Conservation (phyloP, 2,888 invertebrate species). For the Hydropsyche betteni region DNA sequence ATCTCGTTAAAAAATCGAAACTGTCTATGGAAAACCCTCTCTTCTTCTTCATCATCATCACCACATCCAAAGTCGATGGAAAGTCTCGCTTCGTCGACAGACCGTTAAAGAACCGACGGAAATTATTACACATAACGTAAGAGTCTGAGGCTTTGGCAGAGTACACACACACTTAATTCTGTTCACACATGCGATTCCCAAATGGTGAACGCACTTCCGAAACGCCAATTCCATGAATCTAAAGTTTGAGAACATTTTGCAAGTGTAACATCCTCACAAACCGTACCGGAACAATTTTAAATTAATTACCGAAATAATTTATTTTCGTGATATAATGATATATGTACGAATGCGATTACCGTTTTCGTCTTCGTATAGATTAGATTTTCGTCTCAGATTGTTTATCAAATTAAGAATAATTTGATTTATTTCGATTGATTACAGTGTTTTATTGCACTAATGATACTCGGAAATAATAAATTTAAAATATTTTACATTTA, state of each 20-base stretch:
- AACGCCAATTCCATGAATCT: neutral
- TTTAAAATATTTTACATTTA: too few species aligned
- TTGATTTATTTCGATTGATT: too few species aligned
- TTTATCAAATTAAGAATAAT: too few species aligned
- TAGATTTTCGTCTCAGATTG: neutral
- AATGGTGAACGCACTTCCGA: neutral
- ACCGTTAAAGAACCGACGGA: conserved; percentile 37
- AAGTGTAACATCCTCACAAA: conserved; percentile 16
- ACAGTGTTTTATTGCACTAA: too few species aligned
- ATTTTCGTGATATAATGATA: neutral
- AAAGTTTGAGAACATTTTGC: neutral
- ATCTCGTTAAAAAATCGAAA: too few species aligned
- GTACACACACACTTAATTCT: conserved; percentile 13
- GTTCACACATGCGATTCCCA: neutral
- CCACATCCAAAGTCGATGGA: conserved; percentile 22
- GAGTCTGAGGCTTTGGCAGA: conserved; percentile 14
- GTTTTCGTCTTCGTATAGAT: neutral
- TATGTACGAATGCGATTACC: neutral
- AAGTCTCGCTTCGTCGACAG: conserved; percentile 36
- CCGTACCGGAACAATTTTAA: neutral
- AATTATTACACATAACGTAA: conserved; percentile 37
- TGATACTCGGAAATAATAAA: too few species aligned
- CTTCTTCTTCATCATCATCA: conserved; percentile 24
- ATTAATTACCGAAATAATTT: conserved; percentile 16
- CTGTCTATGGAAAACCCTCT: neutral